These are phyloP conservation scores for Operophtera brumata DNA, from an alignment of 2,888 invertebrate species.

Conservation along the genomic window DNA sequence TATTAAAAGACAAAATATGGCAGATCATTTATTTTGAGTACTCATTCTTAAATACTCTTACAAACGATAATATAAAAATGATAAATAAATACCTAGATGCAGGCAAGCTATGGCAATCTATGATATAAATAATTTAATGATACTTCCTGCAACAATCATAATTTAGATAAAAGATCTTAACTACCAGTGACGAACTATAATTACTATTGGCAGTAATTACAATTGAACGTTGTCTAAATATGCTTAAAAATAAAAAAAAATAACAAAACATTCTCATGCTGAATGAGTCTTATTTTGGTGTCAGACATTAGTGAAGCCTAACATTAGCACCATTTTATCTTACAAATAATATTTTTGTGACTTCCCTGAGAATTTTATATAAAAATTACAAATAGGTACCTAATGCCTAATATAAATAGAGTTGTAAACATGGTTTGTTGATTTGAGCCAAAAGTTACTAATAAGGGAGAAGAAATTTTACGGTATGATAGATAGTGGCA, in stretches of 20 bases:
- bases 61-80: conserved; percentile 67
- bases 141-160: conserved; percentile 74
- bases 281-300: conserved; percentile 79
- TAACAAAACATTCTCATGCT: conserved; percentile 75
- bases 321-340: conserved; percentile 78
- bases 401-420: conserved; percentile 78
- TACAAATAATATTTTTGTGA: conserved; percentile 78
- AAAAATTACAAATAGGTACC: conserved; percentile 76
- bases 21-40: conserved; percentile 80
- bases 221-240: conserved; percentile 75
- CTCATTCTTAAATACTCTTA: conserved; percentile 72
- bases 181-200: conserved; percentile 63
- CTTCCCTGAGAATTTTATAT: conserved; percentile 78
- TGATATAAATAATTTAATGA: conserved; percentile 73
- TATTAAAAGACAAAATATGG: conserved; percentile 79
- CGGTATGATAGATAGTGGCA: conserved; percentile 73
- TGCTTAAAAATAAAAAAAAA: conserved; percentile 77
- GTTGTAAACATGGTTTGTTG: conserved; percentile 69
- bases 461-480: conserved; percentile 64
- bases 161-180: conserved; percentile 58
- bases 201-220: conserved; percentile 78
- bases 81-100: conserved; percentile 74
- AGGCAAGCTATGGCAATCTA: conserved; percentile 79
- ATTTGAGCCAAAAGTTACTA: conserved; percentile 75
- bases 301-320: conserved; percentile 79